Base-by-base conservation (phyloP, 2,888 invertebrate species). In the Diarsia mendica region DNA sequence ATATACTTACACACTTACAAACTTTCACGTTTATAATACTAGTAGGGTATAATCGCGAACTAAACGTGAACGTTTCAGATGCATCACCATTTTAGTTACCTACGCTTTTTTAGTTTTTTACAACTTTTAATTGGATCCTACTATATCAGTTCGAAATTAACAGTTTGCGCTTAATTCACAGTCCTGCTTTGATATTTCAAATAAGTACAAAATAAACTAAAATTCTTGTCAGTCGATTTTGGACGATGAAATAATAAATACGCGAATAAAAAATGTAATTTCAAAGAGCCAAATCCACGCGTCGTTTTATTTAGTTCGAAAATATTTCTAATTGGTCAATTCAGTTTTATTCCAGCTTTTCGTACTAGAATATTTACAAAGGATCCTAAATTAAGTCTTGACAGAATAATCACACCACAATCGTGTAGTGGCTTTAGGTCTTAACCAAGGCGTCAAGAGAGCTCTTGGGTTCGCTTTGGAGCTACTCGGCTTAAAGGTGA, bases 341-440 rank as follows among this genome's bases (percentile, higher is more conserved):
- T 8, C 11, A 33, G 67, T 6, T 49, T 65, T 6, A 33, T 58
- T 49, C 23, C 1, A 44, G 44, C 49, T 46, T 49, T 60, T 44
- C 11, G 23, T 33, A 46, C n/a, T 76, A 0, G 39, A 63, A 39
- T 77, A 48, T 44, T 70, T 53, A 70, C 39, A 39, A 51, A 77
- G 51, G 68, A n/a, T 39, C 48, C 44, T 23, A n/a, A 72, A 61
- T 76, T 39, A 39, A n/a, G 28, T 53, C 46, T n/a, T 53, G 48
- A 77, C 53, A 76, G 28, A 53, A 55, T 77, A 77, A 77, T 53
- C 39, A 63, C 20, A 51, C 13, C 44, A 6, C 70, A 77, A 79
- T 77, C 18, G 39, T 49, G 39, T 48, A 55, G 53, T 48, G n/a
- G 68, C 39, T 67, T 44, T 68, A 69, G 67, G 55, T 69, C 53